Evolutionary conservation across 2,888 invertebrate species (phyloP).

Genomic region (Rhimphoctona megacephalus): DNA sequence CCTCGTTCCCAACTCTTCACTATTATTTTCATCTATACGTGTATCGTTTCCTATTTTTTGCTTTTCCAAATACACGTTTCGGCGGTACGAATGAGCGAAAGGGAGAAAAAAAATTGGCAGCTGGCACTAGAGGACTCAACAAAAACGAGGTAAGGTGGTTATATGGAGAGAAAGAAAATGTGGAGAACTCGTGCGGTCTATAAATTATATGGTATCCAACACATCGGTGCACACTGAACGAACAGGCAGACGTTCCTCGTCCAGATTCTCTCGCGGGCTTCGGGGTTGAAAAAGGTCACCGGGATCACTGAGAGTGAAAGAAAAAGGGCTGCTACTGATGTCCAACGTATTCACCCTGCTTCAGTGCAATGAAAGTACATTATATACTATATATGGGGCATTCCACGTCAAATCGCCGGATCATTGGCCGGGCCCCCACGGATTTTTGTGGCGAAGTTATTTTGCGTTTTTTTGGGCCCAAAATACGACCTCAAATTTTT

Average conservation of each 20-base stretch:
- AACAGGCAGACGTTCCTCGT: conserved; percentile 55
- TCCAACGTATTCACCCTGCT: conserved; percentile 16
- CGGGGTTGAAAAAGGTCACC: conserved; percentile 57
- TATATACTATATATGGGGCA: not conserved
- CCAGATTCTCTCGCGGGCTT: conserved; percentile 58
- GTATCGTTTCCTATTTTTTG: conserved; percentile 27
- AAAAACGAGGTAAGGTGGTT: conserved; percentile 49
- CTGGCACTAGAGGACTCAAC: conserved; percentile 38
- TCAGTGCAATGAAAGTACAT: conserved; percentile 14
- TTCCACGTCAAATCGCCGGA: not conserved
- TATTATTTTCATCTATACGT: conserved; percentile 21
- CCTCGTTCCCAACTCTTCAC: conserved; percentile 15
- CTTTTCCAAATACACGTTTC: conserved; percentile 39
- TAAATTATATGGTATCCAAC: conserved; percentile 67
- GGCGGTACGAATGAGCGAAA: conserved; percentile 4
- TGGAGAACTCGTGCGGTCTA: conserved; percentile 59
- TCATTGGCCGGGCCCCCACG: no score
- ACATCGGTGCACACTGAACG: conserved; percentile 52
- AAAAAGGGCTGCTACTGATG: conserved; percentile 44
- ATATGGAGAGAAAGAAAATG: conserved; percentile 51
- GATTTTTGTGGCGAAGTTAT: no score
- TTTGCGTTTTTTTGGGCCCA: no score
- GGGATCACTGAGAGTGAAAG: conserved; percentile 37
- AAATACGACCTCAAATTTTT: no score
- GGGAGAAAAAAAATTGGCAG: conserved; percentile 59